Evolutionary conservation across 2,797 vertebrate species (phyloP), one percentile per base, ranked within the genome.

Genomic region (Brotogeris chrysoptera): DNA sequence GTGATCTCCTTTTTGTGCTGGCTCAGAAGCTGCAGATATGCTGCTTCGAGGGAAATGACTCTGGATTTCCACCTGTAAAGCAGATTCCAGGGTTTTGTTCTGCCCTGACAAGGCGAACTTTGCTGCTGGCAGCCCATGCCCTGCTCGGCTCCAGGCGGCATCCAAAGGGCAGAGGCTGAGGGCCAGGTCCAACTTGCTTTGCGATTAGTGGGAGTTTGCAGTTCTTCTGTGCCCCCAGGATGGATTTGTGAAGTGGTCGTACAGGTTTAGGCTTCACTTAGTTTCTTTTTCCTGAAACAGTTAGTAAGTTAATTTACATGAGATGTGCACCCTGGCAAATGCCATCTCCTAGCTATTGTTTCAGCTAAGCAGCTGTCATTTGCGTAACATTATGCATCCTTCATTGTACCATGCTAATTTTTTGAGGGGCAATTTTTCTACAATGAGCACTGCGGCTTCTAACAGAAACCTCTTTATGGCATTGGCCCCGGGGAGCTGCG

Each of bases 381-480:
- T 93, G 98, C 98, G 98, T 97, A 94, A 98, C 98, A 98, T 98
- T 98, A 99, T 98, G 98, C 98, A 98, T 98, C 98, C 98, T 98
- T 98, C 97, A 98, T 99, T 99, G 98, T 98, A 98, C 98, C 98
- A 98, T 98, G 98, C 98, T 98, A 99, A 99, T 98, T 98, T 98
- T 98, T 98, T 96, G 95, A 98, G 98, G 98, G 98, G 98, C 99
- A 98, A 99, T 99, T 99, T 99, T 98, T 98, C 98, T 98, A 99
- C 98, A 99, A 99, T 99, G 98, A 98, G 98, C 98, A 98, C 98
- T 99, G 98, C 98, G 98, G 98, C 98, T 98, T 98, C 98, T 98
- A 99, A 99, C 99, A 99, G 99, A 99, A 98, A 98, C 97, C 98
- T 97, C 98, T 99, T 99, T 99, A 99, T 99, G 98, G 98, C 98